Base-by-base conservation (phyloP, 2,888 invertebrate genomes). In the Sepiola atlantica region DNA sequence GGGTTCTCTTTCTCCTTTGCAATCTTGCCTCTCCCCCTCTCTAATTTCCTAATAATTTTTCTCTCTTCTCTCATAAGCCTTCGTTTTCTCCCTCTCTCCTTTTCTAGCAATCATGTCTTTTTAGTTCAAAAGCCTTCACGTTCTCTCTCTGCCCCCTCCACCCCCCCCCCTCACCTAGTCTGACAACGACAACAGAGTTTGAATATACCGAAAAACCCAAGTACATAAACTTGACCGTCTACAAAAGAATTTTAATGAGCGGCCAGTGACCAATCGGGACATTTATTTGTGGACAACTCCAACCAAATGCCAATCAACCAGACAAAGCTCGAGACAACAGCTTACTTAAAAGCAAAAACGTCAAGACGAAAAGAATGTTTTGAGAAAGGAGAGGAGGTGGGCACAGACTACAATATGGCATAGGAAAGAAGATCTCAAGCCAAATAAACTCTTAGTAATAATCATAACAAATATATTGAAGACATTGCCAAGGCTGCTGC, bases 171-270 rank as follows among this genome's bases (percentile, higher is more conserved):
- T 45, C 45, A 45, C 77, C 16, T 16, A n/a, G 77, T 32, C 32
- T 77, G 77, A 77, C 77, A n/a, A 77, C n/a, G n/a, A 77, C n/a
- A 77, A n/a, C 2, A 32, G 32, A n/a, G n/a, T 77, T 77, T n/a
- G 77, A 77, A n/a, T n/a, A 77, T n/a, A 77, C n/a, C 77, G n/a
- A 2, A 77, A 32, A 77, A 77, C 77, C 1, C 8, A 32, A 77
- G 77, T 20, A 77, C 77, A 77, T 28, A 77, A 2, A 77, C 32
- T 77, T 77, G 77, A 77, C 77, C n/a, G 32, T 77, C n/a, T 14
- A n/a, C n/a, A 77, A 77, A 77, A 77, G 77, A 77, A 77, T 77
- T 94, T 94, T 77, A 94, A 57, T 55, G 61, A 45, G 45, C 32
- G 91, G 20, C 32, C 18, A 91, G 90, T 94, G 61, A 93, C 55